A percentile compares a stretch with the other conserved stretches of the same genome.
These are phyloP conservation scores for Ptychochromis oligacanthus DNA, from an alignment of 2,113 vertebrate species.

Conservation along the genomic window DNA sequence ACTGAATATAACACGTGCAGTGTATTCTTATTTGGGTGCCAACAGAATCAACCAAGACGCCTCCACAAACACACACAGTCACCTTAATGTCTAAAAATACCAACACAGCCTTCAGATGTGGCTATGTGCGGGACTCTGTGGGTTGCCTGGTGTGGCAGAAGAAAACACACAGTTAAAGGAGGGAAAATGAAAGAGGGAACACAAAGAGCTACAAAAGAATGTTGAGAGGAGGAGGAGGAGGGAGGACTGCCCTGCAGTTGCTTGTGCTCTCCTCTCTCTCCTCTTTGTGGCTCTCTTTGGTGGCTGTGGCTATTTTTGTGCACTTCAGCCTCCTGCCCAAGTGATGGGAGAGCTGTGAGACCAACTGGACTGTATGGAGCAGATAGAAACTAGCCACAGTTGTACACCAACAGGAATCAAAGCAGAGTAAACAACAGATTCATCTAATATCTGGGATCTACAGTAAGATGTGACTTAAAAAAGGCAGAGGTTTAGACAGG, in stretches of 20 bases:
- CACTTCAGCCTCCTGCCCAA: constrained; percentile 46
- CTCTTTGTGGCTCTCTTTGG: constrained; percentile 64
- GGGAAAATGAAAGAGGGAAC: constrained; percentile 33
- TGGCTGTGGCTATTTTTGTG: constrained; percentile 69
- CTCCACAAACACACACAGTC: not conserved
- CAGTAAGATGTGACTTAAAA: not conserved
- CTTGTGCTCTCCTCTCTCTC: constrained; percentile 39
- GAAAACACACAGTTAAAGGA: constrained; percentile 47
- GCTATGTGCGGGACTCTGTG: constrained; percentile 15
- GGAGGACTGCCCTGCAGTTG: constrained; percentile 58
- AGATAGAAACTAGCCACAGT: not conserved
- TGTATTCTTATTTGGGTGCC: not conserved
- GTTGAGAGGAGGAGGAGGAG: not conserved
- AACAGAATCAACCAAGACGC: not conserved
- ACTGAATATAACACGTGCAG: not conserved
- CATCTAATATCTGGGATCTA: not conserved
- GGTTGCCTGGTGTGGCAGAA: constrained; percentile 27
- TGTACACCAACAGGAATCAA: not conserved
- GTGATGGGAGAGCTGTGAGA: constrained; percentile 33
- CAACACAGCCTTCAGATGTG: not conserved
- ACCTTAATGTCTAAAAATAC: constrained; percentile 51
- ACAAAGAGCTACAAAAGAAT: constrained; percentile 39
- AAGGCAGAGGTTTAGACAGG: not conserved
- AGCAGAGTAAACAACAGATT: not conserved
- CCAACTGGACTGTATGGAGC: not conserved